phyloP scores from a whole-genome alignment of 2,113 vertebrate genomes.

The Bettongia penicillata region DNA sequence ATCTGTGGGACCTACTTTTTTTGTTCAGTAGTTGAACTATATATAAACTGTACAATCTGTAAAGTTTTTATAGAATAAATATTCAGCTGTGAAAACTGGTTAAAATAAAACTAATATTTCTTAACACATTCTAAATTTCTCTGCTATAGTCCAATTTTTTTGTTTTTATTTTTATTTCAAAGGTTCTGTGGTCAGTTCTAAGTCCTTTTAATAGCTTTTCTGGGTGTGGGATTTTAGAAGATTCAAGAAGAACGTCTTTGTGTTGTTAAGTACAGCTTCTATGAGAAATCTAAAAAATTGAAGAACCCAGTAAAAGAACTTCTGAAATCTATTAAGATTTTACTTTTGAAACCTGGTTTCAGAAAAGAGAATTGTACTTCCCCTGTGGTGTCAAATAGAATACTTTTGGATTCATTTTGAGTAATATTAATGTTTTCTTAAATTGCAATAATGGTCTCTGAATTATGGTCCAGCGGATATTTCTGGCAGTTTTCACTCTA shows the following conservation, averaged over 20 bases:
- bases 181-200: not conserved
- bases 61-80: slow-evolving; percentile 95
- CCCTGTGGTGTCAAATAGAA: not conserved
- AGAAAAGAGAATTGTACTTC: not conserved
- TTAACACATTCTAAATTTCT: slow-evolving; percentile 85
- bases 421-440: not conserved
- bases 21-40: slow-evolving; percentile 90
- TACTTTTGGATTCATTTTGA: not conserved
- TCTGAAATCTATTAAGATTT: not conserved
- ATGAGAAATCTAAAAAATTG: not conserved
- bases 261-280: not conserved
- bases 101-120: slow-evolving; percentile 94
- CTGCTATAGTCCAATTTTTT: slow-evolving; percentile 58
- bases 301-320: not conserved
- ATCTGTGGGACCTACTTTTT: slow-evolving; percentile 91
- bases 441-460: not conserved
- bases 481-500: not conserved
- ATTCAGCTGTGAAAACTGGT: slow-evolving; percentile 93
- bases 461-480: not conserved
- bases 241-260: not conserved
- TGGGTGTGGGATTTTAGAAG: not conserved
- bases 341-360: not conserved
- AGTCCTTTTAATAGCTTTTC: not conserved
- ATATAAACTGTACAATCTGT: slow-evolving; percentile 95
- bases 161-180: not conserved